These are phyloP conservation scores for Alectura lathami DNA, from an alignment of 2,113 vertebrate genomes.

Conservation along the genomic window DNA sequence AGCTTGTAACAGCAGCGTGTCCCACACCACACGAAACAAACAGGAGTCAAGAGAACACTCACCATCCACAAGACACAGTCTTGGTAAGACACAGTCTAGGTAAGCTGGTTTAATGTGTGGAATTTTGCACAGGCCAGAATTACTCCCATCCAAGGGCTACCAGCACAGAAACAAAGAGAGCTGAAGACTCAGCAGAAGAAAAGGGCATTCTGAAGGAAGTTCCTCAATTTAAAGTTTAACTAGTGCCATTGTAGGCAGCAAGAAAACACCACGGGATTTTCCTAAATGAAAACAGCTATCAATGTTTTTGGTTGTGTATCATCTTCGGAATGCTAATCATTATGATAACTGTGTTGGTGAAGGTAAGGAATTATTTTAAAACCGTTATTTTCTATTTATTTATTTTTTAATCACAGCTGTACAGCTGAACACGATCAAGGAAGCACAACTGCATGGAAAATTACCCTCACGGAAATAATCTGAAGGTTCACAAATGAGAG, in stretches of 20 bases:
- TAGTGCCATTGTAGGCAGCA: background rate
- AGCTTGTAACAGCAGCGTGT: fast-evolving
- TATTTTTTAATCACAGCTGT: background rate
- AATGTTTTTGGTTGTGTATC: background rate
- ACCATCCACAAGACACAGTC: background rate
- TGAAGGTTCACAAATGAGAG: background rate
- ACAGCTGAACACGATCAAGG: background rate
- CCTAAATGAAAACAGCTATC: background rate
- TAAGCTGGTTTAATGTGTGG: background rate
- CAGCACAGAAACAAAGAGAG: background rate
- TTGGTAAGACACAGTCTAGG: too few relatives aligned
- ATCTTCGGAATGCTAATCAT: conserved; percentile 2
- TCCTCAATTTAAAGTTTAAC: conserved; percentile 5
- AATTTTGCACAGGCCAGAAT: background rate
- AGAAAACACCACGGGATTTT: background rate
- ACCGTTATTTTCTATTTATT: background rate
- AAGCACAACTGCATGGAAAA: conserved; percentile 16
- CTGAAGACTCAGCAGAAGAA: background rate
- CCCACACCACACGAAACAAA: background rate
- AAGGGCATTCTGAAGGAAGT: background rate
- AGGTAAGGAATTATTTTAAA: conserved; percentile 17
- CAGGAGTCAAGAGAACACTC: background rate
- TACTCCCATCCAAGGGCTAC: background rate
- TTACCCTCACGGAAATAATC: background rate
- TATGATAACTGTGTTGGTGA: background rate